Evolutionary conservation across 2,113 vertebrate species (phyloP).

Genomic region (Regulus satrapa): DNA sequence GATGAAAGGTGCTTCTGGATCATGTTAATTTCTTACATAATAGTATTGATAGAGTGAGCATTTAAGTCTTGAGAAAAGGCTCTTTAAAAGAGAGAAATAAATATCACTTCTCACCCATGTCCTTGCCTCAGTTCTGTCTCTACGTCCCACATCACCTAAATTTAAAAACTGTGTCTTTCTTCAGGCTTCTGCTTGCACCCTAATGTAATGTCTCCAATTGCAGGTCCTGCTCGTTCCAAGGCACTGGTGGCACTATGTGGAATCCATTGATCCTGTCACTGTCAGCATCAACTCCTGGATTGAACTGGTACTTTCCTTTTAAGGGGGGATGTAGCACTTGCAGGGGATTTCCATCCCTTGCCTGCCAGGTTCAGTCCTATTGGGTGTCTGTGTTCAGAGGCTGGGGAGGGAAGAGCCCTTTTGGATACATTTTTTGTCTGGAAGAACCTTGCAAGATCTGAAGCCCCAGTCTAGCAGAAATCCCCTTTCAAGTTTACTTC

Average conservation of each 20-base stretch:
- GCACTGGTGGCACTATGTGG: slow-evolving; percentile 98
- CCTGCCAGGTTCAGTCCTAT: neutral
- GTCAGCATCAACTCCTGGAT: slow-evolving; percentile 97
- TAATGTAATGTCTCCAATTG: slow-evolving; percentile 8
- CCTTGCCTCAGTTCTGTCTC: neutral
- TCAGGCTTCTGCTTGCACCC: neutral
- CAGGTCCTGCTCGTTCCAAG: slow-evolving; percentile 93
- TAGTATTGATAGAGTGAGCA: neutral
- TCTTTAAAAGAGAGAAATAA: neutral
- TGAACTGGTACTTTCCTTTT: slow-evolving; percentile 80
- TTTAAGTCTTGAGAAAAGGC: neutral
- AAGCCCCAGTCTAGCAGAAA: neutral
- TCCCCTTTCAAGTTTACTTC: neutral
- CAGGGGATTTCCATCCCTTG: neutral
- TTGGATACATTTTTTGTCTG: neutral
- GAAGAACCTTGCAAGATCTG: neutral
- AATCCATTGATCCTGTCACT: slow-evolving; percentile 88
- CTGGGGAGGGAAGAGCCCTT: neutral
- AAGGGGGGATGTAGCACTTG: neutral
- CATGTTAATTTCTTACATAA: neutral
- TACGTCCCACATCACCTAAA: neutral
- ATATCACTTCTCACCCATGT: neutral
- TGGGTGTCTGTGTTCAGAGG: neutral
- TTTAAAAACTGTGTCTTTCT: neutral
- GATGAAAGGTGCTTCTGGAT: neutral